A percentile compares a stretch with the other conserved stretches of the same genome.
These are phyloP conservation scores for Acleris holmiana DNA, from an alignment of 2,888 invertebrate genomes.

Conservation along the genomic window DNA sequence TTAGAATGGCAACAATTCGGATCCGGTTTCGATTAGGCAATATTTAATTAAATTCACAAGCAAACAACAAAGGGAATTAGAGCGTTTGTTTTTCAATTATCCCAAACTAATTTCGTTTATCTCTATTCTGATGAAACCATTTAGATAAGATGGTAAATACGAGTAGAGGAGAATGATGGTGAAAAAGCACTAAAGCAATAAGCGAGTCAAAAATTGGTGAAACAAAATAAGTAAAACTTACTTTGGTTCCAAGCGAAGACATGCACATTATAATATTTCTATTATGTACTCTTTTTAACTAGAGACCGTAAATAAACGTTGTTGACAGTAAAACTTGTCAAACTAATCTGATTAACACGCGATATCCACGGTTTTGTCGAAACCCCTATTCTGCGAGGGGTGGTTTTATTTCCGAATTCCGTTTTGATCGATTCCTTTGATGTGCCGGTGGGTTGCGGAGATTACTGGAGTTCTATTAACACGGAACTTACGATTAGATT, in stretches of 20 bases:
- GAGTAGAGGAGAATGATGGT: no score
- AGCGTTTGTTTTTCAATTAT: slow-evolving; percentile 28
- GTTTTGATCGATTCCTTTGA: slow-evolving; percentile 56
- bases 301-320: no score
- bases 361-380: not conserved
- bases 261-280: no score
- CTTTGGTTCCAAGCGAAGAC: no score
- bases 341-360: slow-evolving; percentile 1
- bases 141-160: slow-evolving; percentile 6
- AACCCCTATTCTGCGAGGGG: not conserved
- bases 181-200: no score
- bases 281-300: no score
- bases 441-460: slow-evolving; percentile 45
- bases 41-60: slow-evolving; percentile 28
- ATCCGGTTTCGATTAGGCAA: slow-evolving; percentile 8
- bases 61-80: slow-evolving; percentile 21
- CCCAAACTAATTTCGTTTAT: slow-evolving; percentile 8
- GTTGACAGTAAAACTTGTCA: no score
- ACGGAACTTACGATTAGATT: slow-evolving; percentile 23
- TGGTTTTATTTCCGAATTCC: slow-evolving; percentile 44
- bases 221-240: no score
- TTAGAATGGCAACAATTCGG: not conserved
- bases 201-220: no score
- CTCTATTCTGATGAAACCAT: slow-evolving; percentile 12
- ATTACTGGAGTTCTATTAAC: slow-evolving; percentile 31